Evolutionary conservation across 2,888 invertebrate genomes (phyloP), one percentile per base, ranked within the genome.

Genomic region (Alviniconcha strummeri): DNA sequence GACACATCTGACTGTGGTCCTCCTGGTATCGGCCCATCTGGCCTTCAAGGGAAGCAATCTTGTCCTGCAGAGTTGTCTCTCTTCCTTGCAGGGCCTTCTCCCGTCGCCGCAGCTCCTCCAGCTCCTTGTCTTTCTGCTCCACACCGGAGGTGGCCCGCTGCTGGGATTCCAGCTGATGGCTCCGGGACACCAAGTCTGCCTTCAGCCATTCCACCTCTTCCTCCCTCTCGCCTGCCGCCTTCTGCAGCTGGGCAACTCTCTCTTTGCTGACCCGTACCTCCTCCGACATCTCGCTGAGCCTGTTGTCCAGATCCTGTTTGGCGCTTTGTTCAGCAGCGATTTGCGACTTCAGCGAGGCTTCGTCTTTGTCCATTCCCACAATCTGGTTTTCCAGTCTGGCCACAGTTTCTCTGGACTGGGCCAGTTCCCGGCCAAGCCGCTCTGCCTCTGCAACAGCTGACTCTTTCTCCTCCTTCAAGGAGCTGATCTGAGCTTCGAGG

Each of bases 311-410:
- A 11, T 80, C 64, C n/a, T 19, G 36, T 52, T 77, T 83, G 67
- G 79, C 64, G 9, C 74, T 76, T 60, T 55, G 56, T 69, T 82
- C 82, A 77, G 71, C 84, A 19, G 55, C 54, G 11, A 84, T 36
- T 56, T 84, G 67, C 52, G 72, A 55, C n/a, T 80, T 69, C 36
- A 88, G 76, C 52, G 86, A 56, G 76, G 88, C 86, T 85, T 86
- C 85, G 57, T 85, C 67, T 36, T 85, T 76, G 7, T 60, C n/a
- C 8, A 69, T n/a, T 15, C 15, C 13, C 15, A n/a, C 36, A n/a
- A 80, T 54, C 36, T 81, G 57, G 19, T 36, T 85, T 85, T 90
- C 89, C 54, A 90, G 83, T 81, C 89, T 87, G 78, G 86, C 88
- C 17, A 89, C 75, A 67, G 88, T 82, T 71, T 91, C 88, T 86